Evolutionary conservation across 2,113 vertebrate species (phyloP), one percentile per base, ranked within the genome.

Genomic region (Pica pica): DNA sequence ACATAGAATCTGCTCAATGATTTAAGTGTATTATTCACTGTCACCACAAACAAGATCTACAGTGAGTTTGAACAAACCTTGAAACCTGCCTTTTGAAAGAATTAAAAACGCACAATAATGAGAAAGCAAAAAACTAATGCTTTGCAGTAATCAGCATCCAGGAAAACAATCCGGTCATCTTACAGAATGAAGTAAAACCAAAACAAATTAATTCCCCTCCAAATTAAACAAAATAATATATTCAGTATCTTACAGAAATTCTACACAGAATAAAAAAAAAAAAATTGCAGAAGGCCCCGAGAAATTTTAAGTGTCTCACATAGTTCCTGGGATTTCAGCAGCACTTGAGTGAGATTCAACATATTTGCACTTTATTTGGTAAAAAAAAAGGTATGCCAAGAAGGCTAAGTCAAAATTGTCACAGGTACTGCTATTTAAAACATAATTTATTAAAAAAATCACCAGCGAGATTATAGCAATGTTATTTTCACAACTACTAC

Each of bases 211-310:
- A 44, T 56, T 39, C 19, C 13, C 50, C 37, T 81, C 31, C 56
- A 83, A 39, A 76, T 67, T 28, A 47, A 79, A 81, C 70, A 0
- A 2, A 35, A 7, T 4, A 5, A 65, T 0, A 1, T 6, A n/a
- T 30, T 76, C 3, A 2, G 3, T 42, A 76, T 33, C 37, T 77
- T 63, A 75, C 17, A 87, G 46, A 88, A 68, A 87, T 68, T 68
- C 39, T 24, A 61, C 8, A 10, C 28, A 50, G 26, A 82, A 52
- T 46, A 49, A 65, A 86, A 94, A 85, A 13, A 13, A 83, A 10
- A 61, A 77, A 57, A 65, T 8, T 52, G 15, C 19, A 77, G 50
- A 74, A 77, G 10, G 65, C 5, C 4, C 13, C 16, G 17, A 87
- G 44, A 94, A 93, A 86, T 73, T 79, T 71, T 35, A 69, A 69